phyloP scores from a whole-genome alignment of 2,113 vertebrate genomes.

The Istiophorus platypterus region DNA sequence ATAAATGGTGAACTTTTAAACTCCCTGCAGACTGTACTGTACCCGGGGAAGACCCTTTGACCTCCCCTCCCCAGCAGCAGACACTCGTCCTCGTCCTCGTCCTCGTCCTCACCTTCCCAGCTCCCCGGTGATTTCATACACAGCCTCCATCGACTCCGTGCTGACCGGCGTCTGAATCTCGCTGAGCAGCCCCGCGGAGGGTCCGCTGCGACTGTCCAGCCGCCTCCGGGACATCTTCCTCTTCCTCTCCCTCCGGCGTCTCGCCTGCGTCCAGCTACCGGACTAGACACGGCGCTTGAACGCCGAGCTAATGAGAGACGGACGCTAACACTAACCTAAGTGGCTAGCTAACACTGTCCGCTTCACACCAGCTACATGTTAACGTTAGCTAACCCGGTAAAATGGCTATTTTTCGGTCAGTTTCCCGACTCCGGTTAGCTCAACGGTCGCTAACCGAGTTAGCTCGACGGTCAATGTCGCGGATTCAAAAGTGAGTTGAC shows the following conservation, averaged over 20 bases:
- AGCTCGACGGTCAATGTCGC: constrained; percentile 60
- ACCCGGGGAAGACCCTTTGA: no score
- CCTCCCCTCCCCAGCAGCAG: background rate
- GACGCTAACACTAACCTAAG: background rate
- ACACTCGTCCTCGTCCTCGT: accelerated
- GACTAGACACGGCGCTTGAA: background rate
- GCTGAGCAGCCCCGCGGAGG: constrained; percentile 84
- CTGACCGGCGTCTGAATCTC: constrained; percentile 88
- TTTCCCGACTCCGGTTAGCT: constrained; percentile 47
- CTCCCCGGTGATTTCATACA: constrained; percentile 89
- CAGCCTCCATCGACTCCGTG: constrained; percentile 86
- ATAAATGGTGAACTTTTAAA: background rate
- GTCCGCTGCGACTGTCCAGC: constrained; percentile 87
- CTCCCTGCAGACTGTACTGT: background rate
- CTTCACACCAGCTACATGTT: constrained; percentile 31
- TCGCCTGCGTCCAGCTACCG: constrained; percentile 8
- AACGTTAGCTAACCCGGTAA: background rate
- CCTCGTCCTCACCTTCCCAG: constrained; percentile 94
- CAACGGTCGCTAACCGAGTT: constrained; percentile 57
- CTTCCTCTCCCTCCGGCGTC: background rate
- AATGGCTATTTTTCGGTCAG: background rate
- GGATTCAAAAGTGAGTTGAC: constrained; percentile 45
- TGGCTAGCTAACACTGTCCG: background rate
- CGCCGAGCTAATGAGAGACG: background rate
- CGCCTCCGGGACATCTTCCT: constrained; percentile 87